Evolutionary conservation across 2,888 invertebrate species (phyloP), one percentile per base, ranked within the genome.

Genomic region (Drosophila algonquin): DNA sequence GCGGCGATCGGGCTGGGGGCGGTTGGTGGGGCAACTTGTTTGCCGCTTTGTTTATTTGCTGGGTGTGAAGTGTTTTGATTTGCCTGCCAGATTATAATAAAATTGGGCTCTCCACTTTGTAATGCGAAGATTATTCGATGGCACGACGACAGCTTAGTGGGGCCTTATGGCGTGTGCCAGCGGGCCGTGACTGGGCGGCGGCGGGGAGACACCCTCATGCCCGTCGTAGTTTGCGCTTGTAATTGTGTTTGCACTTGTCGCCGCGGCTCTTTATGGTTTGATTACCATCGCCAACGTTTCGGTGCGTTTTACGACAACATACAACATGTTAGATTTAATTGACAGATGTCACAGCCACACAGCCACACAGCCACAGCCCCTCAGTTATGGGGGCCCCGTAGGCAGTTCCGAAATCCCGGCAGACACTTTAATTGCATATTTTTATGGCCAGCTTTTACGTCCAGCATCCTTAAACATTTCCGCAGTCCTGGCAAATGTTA

Each of bases 261-360:
- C 16, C 64, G 55, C 64, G 55, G 53, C 79, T 50, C 44, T 62
- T 77, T 87, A 77, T 81, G 79, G 77, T 21, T 50, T 24, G 52
- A 35, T 57, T 48, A 53, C 65, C 32, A 56, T 14, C 44, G 12
- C 18, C 10, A 56, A 48, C 50, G 35, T 47, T 40, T 76, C 54
- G 63, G 63, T 68, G 59, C 63, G 51, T 53, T 81, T 81, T 71
- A 84, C 65, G 79, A 81, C 72, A 56, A 55, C 76, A 79, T 58
- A 55, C 76, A 79, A 71, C 81, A 87, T 82, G 80, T 84, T 64
- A 73, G 69, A 67, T 76, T 81, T 79, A 87, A 82, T 87, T 87
- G 85, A 68, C 76, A 79, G 73, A 50, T 18, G 60, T 50, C 54
- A 69, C 79, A 70, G 67, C 57, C 48, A 53, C 54, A 69, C 79